Percentiles rank a stretch among this genome's conserved stretches.
These are phyloP conservation scores for Strigamia crassipes DNA, from an alignment of 2,888 invertebrate species.

Conservation along the genomic window DNA sequence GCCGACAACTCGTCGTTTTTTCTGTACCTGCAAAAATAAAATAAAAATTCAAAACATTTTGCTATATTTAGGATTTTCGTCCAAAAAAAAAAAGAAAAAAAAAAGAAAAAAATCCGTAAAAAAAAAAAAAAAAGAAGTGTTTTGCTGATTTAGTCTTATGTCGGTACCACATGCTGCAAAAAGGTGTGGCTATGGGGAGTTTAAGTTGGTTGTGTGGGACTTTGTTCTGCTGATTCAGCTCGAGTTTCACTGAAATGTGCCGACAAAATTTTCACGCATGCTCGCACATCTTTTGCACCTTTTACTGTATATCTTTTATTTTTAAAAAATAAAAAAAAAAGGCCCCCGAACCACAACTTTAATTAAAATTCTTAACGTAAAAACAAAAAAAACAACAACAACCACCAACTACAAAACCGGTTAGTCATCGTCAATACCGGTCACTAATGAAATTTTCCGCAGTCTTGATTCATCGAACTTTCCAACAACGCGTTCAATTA, in stretches of 20 bases:
- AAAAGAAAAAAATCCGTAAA: not conserved
- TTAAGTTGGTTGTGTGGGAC: not conserved
- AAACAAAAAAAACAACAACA: not conserved
- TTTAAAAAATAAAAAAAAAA: not conserved
- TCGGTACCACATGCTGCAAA: conserved; percentile 22
- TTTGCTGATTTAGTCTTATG: conserved; percentile 18
- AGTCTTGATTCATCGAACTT: too few relatives aligned
- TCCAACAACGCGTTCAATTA: too few relatives aligned
- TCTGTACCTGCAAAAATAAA: conserved; percentile 75
- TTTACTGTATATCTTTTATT: not conserved
- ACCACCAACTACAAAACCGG: not conserved
- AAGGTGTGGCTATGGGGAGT: conserved; percentile 15
- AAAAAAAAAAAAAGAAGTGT: not conserved
- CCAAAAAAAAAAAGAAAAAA: not conserved
- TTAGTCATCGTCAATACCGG: not conserved
- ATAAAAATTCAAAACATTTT: conserved; percentile 1
- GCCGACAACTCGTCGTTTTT: conserved; percentile 84
- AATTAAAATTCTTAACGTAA: not conserved
- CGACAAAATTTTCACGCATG: conserved; percentile 26
- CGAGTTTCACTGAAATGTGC: not conserved
- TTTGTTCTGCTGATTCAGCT: conserved; percentile 30
- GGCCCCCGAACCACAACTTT: not conserved
- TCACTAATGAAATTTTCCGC: too few relatives aligned
- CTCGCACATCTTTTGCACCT: not conserved
- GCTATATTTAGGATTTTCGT: not conserved